These are phyloP conservation scores for Dromaius novaehollandiae DNA, from an alignment of 2,113 vertebrate genomes.

Conservation along the genomic window DNA sequence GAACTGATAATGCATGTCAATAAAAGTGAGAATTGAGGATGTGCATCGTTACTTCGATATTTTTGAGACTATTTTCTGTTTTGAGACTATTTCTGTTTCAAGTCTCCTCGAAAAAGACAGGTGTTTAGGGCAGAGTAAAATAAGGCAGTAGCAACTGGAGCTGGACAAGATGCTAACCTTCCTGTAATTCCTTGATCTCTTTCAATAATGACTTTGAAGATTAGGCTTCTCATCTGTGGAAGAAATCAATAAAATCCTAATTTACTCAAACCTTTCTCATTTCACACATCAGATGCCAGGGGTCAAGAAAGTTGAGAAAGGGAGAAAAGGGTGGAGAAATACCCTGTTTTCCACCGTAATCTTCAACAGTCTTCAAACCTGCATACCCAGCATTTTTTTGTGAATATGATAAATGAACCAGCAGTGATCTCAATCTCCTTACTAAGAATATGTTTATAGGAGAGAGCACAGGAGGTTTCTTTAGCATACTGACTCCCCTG, in stretches of 20 bases:
- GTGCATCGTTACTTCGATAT: background rate
- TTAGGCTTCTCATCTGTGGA: background rate
- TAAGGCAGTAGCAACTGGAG: background rate
- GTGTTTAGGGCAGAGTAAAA: background rate
- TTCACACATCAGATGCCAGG: background rate
- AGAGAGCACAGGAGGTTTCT: slow-evolving; percentile 7
- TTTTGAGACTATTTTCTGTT: background rate
- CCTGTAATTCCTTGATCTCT: background rate
- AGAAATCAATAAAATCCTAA: background rate
- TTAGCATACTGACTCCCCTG: slow-evolving; percentile 60
- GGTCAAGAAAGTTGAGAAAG: background rate
- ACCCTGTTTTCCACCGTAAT: background rate
- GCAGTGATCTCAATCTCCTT: background rate
- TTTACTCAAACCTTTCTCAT: background rate
- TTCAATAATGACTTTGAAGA: background rate
- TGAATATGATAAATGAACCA: slow-evolving; percentile 28
- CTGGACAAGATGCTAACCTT: background rate
- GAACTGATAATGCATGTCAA: background rate
- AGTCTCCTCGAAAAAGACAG: background rate
- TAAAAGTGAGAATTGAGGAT: background rate
- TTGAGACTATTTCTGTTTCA: background rate
- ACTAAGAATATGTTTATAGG: slow-evolving; percentile 11
- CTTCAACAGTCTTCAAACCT: slow-evolving; percentile 12
- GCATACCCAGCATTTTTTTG: background rate
- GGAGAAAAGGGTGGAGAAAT: background rate